Conservation (phyloP, 2,113 vertebrate genomes). For the Otis tarda region DNA sequence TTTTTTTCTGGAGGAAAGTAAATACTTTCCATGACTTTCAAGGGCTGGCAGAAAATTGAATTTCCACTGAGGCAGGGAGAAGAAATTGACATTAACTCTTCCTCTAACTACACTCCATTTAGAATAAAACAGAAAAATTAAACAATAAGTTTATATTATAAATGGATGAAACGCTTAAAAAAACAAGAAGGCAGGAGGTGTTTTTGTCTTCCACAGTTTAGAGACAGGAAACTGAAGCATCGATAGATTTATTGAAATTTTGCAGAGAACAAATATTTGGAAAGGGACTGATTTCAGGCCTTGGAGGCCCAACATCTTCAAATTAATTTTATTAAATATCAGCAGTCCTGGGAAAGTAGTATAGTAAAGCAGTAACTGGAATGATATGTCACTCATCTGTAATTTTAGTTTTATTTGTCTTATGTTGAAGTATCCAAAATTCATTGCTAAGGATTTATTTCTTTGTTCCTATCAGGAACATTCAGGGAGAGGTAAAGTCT, state of each 20-base stretch:
- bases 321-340: neutral
- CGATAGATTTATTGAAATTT: neutral
- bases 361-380: neutral
- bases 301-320: neutral
- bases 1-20: neutral
- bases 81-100: neutral
- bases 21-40: neutral
- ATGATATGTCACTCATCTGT: neutral
- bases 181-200: neutral
- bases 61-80: neutral
- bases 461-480: neutral
- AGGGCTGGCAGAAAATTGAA: neutral
- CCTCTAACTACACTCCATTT: neutral
- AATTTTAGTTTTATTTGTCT: neutral
- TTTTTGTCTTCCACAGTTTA: neutral
- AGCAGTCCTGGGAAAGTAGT: neutral
- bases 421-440: neutral
- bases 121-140: neutral
- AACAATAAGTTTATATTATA: neutral
- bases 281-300: neutral
- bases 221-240: neutral
- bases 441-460: neutral
- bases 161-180: neutral
- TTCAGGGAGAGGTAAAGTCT: neutral
- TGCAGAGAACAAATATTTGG: neutral